Conservation (phyloP, 1,140 invertebrate species). For the Drosophila triauraria region DNA sequence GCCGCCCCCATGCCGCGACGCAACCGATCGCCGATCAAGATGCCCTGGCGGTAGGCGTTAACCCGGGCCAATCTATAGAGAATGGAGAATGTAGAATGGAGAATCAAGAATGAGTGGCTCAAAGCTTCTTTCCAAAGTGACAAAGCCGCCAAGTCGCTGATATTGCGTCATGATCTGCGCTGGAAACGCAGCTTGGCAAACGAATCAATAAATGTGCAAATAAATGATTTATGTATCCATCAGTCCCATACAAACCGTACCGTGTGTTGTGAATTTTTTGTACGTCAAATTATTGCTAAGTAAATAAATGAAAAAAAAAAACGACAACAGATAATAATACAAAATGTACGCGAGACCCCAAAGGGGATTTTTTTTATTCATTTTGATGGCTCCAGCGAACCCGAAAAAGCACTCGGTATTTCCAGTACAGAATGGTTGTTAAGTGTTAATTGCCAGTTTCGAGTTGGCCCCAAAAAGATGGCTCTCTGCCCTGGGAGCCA, state of each 20-base stretch:
- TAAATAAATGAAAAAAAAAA: slow-evolving; percentile 45
- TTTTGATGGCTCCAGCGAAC: slow-evolving; percentile 26
- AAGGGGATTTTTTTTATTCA: slow-evolving; percentile 41
- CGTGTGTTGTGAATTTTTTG: slow-evolving; percentile 51
- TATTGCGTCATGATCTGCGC: slow-evolving; percentile 47
- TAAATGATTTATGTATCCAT: slow-evolving; percentile 60
- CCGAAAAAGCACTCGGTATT: slow-evolving; percentile 40
- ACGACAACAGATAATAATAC: slow-evolving; percentile 47
- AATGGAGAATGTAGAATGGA: slow-evolving; percentile 16
- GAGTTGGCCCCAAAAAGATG: slow-evolving; percentile 30
- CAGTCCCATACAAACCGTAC: slow-evolving; percentile 2
- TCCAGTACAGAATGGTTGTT: slow-evolving; percentile 11
- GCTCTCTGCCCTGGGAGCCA: slow-evolving; percentile 14
- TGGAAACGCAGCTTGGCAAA: slow-evolving; percentile 25
- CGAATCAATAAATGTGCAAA: slow-evolving; percentile 48
- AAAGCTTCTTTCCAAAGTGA: slow-evolving; percentile 32
- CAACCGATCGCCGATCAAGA: slow-evolving; percentile 82
- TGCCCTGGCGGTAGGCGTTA: slow-evolving; percentile 75
- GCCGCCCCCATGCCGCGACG: slow-evolving; percentile 60
- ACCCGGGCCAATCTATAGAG: slow-evolving; percentile 11
- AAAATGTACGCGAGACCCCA: slow-evolving; percentile 15
- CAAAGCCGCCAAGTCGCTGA: slow-evolving; percentile 15
- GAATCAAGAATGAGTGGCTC: slow-evolving; percentile 31
- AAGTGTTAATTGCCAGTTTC: slow-evolving; percentile 41
- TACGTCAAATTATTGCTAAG: slow-evolving; percentile 48